Base-by-base conservation (phyloP, 1,140 invertebrate species). In the Delia radicum region DNA sequence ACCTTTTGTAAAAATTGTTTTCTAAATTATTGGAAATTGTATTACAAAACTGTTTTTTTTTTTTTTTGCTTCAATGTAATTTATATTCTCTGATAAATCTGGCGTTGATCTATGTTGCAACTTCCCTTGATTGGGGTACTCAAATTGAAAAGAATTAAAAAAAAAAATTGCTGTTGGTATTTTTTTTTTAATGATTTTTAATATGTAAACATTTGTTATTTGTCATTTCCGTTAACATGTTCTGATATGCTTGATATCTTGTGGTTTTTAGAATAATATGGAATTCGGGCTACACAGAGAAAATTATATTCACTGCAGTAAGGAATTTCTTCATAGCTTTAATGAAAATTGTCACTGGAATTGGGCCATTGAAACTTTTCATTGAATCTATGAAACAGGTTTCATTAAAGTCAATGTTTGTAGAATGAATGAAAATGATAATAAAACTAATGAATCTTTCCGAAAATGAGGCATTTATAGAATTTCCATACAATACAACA, bases 121-220 rank as follows among this genome's bases (percentile, higher is more conserved):
- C 65, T 69, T 69, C 65, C 65, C 65, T 31, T 29, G n/a, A 8
- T 33, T 69, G 29, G 48, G 5, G 12, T 21, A 55, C 3, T 55
- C n/a, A n/a, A n/a, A n/a, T 55, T 55, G n/a, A 6, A 18, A 18
- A n/a, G 8, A 55, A 21, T 42, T 21, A 55, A 55, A 55, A 21
- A 21, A 21, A n/a, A 24, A 55, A 21, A 21, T 55, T 55, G 8
- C 3, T 69, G 33, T 69, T n/a, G n/a, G n/a, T 13, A 69, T 21
- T 10, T 33, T 33, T 69, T 69, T 10, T 15, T 37, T 33, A 31
- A 18, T 24, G n/a, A 21, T 21, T n/a, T 69, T 69, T 21, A 33
- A 21, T 69, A 33, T 69, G 31, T 69, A 69, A 69, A 69, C 29
- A 37, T 69, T 69, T 69, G 65, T 69, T 28, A 69, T 69, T 69